Conservation (phyloP, 2,113 vertebrate genomes). For the Lontra canadensis region DNA sequence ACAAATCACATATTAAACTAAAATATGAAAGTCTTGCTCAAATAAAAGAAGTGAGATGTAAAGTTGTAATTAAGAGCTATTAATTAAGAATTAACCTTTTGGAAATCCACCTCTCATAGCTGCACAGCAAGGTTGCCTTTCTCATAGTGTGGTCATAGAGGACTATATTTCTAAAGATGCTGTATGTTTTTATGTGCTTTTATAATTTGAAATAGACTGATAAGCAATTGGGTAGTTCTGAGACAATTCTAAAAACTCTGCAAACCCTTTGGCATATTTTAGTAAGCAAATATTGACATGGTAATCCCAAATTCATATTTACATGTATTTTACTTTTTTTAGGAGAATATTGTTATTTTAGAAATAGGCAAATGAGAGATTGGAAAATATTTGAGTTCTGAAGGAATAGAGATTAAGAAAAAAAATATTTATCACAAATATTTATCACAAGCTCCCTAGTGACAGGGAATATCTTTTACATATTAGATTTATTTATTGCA, state of each 20-base stretch:
- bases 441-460: not conserved
- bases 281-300: conserved; percentile 34
- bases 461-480: not conserved
- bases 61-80: conserved; percentile 15
- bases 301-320: not conserved
- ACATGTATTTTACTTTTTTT: not conserved
- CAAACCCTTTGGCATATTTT: conserved; percentile 17
- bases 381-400: not conserved
- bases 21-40: not conserved
- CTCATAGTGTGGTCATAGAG: not conserved
- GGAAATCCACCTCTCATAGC: not conserved
- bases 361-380: not conserved
- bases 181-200: not conserved
- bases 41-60: not conserved
- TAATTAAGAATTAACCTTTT: conserved; percentile 28
- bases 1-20: not conserved
- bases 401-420: not conserved
- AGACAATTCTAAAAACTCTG: not conserved
- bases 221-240: not conserved
- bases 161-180: not conserved
- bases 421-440: not conserved
- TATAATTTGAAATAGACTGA: conserved; percentile 3
- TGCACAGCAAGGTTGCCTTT: not conserved
- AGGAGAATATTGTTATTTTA: not conserved
- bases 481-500: not conserved